Base-by-base conservation (phyloP, 2,888 invertebrate genomes). In the Phortica okadai region DNA sequence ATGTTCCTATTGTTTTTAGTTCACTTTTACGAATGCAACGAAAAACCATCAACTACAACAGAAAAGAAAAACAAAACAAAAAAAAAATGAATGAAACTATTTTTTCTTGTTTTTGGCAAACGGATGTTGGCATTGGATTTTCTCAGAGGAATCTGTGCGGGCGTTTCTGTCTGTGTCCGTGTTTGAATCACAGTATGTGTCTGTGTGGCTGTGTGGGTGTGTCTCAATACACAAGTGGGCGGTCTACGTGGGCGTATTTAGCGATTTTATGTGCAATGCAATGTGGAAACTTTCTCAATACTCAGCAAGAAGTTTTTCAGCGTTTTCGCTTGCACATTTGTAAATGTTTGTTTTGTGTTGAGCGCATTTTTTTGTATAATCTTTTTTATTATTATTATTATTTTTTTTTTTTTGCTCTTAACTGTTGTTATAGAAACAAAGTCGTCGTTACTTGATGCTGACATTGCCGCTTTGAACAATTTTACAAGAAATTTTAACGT, bases 201-300 rank as follows among this genome's bases (percentile, higher is more conserved):
- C 33, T 16, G 25, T 6, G 16, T 64, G 44, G 7, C 3, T 41
- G 66, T 5, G 45, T 42, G 11, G 69, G 42, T 7, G 44, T 44
- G n/a, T 33, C 33, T 33, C 33, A 44, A 44, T 33, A n/a, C 16
- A 14, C 10, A 2, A 42, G 72, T 3, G 72, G 10, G 3, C 0
- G 14, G 10, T 33, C 3, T 33, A 69, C 21, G 70, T 78, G 78
- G 82, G 84, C 77, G 86, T 78, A 78, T 86, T 62, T 81, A 80
- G 86, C 81, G 82, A 84, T 84, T 85, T 85, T 41, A 74, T 77
- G 77, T 78, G 84, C 81, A 84, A 83, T 88, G 87, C 77, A 84
- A 84, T 88, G 87, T 77, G 81, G 83, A 89, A 89, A 89, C 81
- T 90, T 89, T 89, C 78, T 83, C 83, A 88, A 86, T 88, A 84